Percentiles rank a stretch among this genome's conserved stretches.
phyloP scores from a whole-genome alignment of 1,140 invertebrate genomes.

The Drosophila rhopaloa region DNA sequence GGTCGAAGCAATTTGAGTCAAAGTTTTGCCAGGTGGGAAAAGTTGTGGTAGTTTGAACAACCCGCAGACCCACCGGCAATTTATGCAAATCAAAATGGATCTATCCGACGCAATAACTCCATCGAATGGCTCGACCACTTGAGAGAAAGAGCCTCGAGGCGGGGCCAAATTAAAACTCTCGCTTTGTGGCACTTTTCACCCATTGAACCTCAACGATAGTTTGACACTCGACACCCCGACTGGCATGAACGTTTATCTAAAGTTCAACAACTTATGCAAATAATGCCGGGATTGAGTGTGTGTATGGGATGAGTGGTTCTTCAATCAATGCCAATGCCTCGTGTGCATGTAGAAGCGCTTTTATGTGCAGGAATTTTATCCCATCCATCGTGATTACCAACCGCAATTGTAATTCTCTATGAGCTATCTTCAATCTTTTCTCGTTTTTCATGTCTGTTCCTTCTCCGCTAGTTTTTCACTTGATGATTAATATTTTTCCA shows the following conservation, averaged over 20 bases:
- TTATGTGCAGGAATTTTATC: conserved; percentile 64
- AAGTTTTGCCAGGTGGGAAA: conserved; percentile 47
- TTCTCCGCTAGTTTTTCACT: conserved; percentile 7
- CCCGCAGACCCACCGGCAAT: conserved; percentile 58
- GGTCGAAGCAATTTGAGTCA: conserved; percentile 49
- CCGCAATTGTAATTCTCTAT: conserved; percentile 56
- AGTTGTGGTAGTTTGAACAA: conserved; percentile 25
- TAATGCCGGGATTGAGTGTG: conserved; percentile 42
- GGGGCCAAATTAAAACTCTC: conserved; percentile 70
- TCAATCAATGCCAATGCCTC: conserved; percentile 66
- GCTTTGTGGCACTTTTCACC: conserved; percentile 62
- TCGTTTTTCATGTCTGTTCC: conserved; percentile 21
- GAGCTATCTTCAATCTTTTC: conserved; percentile 58
- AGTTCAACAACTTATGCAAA: conserved; percentile 82
- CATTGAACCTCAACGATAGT: conserved; percentile 49
- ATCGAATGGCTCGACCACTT: conserved; percentile 55
- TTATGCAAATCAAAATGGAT: conserved; percentile 71
- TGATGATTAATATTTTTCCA: conserved; percentile 43
- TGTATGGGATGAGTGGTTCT: conserved; percentile 55
- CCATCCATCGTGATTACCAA: conserved; percentile 33
- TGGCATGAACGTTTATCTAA: conserved; percentile 71
- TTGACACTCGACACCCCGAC: conserved; percentile 58
- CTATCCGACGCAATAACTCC: conserved; percentile 38
- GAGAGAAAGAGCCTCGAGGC: conserved; percentile 54
- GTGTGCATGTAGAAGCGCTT: conserved; percentile 28